These are phyloP conservation scores for Oenanthe oenanthe DNA, from an alignment of 2,113 vertebrate genomes.

Conservation along the genomic window DNA sequence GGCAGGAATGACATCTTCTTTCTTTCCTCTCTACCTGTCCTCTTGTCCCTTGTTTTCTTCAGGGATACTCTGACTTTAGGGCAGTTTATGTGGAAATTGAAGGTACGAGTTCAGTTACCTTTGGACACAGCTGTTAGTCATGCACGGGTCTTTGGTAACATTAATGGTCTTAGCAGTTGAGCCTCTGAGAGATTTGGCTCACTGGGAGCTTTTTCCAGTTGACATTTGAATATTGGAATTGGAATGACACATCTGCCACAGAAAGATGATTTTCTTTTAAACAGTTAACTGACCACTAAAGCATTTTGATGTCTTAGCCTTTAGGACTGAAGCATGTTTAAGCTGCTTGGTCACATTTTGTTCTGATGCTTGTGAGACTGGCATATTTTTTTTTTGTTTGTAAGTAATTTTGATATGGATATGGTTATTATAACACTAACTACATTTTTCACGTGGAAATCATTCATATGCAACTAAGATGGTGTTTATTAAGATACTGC, in stretches of 20 bases:
- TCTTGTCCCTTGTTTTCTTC: conserved; percentile 24
- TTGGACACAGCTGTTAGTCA: conserved; percentile 13
- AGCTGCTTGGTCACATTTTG: neutral
- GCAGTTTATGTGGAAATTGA: conserved; percentile 6
- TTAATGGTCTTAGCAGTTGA: conserved; percentile 5
- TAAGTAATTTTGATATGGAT: neutral
- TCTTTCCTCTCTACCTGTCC: neutral
- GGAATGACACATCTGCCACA: neutral
- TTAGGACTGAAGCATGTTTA: neutral
- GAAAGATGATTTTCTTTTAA: neutral
- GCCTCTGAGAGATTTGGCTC: neutral
- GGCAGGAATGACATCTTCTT: neutral
- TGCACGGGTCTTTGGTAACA: neutral
- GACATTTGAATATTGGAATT: neutral
- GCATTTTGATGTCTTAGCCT: neutral
- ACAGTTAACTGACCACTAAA: neutral
- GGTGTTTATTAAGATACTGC: neutral
- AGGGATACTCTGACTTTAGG: neutral
- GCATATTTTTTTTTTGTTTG: neutral
- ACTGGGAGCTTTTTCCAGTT: neutral
- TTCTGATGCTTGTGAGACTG: neutral
- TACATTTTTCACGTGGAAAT: neutral
- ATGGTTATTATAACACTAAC: neutral
- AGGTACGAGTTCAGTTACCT: conserved; percentile 46
- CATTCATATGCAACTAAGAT: neutral